A percentile compares a stretch with the other conserved stretches of the same genome.
These are phyloP conservation scores for Galerucella calmariensis DNA, from an alignment of 2,888 invertebrate species.

Conservation along the genomic window DNA sequence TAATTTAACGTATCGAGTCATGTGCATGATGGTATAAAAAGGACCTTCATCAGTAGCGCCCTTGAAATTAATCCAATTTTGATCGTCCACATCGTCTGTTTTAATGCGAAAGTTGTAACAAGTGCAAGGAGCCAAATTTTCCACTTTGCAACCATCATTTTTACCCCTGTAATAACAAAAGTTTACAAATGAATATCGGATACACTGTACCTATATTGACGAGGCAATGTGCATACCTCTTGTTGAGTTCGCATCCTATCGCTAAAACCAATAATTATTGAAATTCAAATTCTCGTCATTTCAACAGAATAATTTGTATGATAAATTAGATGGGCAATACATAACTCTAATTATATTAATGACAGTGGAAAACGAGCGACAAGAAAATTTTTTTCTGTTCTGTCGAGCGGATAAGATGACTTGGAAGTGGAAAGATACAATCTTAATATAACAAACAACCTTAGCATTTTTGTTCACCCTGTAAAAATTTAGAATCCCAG, in stretches of 20 bases:
- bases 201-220: background rate
- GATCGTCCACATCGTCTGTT: conserved; percentile 48
- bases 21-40: conserved; percentile 54
- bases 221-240: no score
- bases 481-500: background rate
- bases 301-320: no score
- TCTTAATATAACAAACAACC: background rate
- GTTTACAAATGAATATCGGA: background rate
- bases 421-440: background rate
- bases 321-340: no score
- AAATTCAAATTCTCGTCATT: no score
- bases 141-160: conserved; percentile 63
- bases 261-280: no score
- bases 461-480: background rate
- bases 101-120: conserved; percentile 67
- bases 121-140: conserved; percentile 66
- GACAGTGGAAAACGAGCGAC: background rate
- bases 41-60: conserved; percentile 56
- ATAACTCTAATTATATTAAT: no score
- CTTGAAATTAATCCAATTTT: conserved; percentile 59
- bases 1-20: conserved; percentile 57
- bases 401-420: background rate
- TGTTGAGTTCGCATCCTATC: no score
- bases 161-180: conserved; percentile 60
- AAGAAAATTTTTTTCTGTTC: background rate